Evolutionary conservation across 2,888 invertebrate genomes (phyloP).

Genomic region (Taenaris catops): DNA sequence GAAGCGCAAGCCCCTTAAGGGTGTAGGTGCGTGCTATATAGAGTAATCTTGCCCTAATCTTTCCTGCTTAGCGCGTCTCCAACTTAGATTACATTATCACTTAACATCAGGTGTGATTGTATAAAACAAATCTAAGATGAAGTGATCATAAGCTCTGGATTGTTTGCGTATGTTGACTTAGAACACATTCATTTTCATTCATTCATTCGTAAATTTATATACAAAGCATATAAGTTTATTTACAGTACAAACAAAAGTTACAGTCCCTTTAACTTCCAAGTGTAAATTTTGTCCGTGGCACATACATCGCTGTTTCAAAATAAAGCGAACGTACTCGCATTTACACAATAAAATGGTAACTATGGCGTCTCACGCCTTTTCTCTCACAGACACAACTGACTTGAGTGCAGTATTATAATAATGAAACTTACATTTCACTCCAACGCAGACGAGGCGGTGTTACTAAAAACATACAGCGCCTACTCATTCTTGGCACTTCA

Average conservation of each 20-base stretch:
- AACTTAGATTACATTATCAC: no score
- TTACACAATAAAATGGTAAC: constrained; percentile 30
- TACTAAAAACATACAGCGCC: constrained; percentile 28
- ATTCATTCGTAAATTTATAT: no score
- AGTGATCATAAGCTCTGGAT: no score
- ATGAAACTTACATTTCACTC: constrained; percentile 35
- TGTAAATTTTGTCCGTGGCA: constrained; percentile 16
- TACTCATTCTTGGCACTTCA: constrained; percentile 28
- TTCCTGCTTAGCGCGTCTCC: no score
- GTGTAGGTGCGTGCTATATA: no score
- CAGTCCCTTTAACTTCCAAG: constrained; percentile 12
- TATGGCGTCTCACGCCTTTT: constrained; percentile 26
- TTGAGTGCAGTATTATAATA: constrained; percentile 37
- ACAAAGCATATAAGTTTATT: no score
- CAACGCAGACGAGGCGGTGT: constrained; percentile 29
- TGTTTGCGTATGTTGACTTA: no score
- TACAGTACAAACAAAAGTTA: constrained; percentile 11
- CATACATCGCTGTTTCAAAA: constrained; percentile 12
- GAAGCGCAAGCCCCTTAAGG: no score
- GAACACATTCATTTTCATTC: no score
- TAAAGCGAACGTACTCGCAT: constrained; percentile 25
- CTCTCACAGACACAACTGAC: constrained; percentile 25
- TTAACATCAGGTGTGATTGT: no score
- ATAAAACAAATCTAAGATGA: no score
- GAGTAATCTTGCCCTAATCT: no score